phyloP scores from a whole-genome alignment of 1,140 invertebrate species.

The Aphaenogaster floridana region DNA sequence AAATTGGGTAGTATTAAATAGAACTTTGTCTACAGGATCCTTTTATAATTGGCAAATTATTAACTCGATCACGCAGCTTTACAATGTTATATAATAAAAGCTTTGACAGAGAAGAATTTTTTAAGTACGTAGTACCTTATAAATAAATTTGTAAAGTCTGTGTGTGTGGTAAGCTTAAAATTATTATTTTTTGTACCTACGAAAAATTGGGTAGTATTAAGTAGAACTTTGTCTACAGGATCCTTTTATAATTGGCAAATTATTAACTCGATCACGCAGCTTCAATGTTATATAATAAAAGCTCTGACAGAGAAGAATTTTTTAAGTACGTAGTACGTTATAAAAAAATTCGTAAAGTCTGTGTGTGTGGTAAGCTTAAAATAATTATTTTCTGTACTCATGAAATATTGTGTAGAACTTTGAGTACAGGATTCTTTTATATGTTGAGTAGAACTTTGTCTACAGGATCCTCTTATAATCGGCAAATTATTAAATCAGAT shows the following conservation, averaged over 20 bases:
- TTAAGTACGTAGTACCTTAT: not conserved
- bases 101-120: not conserved
- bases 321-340: not conserved
- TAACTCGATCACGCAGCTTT: too few relatives aligned
- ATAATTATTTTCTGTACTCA: not conserved
- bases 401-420: too few relatives aligned
- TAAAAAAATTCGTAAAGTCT: not conserved
- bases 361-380: not conserved
- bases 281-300: not conserved
- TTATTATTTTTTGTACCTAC: not conserved
- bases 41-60: too few relatives aligned
- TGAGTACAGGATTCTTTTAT: too few relatives aligned
- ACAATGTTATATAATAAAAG: not conserved
- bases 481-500: not conserved
- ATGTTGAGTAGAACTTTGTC: too few relatives aligned
- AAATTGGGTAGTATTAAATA: not conserved
- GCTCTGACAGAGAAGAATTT: not conserved
- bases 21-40: not conserved
- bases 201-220: not conserved
- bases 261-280: too few relatives aligned
- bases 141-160: not conserved
- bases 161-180: not conserved
- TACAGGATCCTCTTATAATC: not conserved
- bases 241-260: not conserved
- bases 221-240: too few relatives aligned